These are phyloP conservation scores for Phalloptychus januarius DNA, from an alignment of 2,797 vertebrate genomes.

Conservation along the genomic window DNA sequence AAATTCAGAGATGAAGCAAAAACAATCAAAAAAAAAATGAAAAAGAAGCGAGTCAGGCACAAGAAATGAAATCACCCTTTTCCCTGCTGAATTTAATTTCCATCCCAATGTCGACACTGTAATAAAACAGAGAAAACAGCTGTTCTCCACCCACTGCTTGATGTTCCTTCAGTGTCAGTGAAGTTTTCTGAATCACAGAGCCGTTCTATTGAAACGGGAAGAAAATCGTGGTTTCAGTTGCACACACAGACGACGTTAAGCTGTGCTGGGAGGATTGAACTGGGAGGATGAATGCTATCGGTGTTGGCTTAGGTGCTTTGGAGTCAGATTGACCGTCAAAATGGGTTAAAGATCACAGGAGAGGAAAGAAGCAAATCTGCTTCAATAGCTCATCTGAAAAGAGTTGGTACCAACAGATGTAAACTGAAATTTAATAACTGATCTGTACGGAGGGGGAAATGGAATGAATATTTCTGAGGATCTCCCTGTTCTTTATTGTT, in stretches of 20 bases:
- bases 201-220: neutral
- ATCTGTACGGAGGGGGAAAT: neutral
- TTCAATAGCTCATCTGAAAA: constrained; percentile 25
- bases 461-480: neutral
- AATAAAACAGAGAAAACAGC: constrained; percentile 39
- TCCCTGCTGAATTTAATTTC: constrained; percentile 37
- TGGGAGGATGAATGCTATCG: constrained; percentile 42
- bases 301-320: constrained; percentile 38
- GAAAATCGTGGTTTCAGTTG: constrained; percentile 3
- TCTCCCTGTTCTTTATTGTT: neutral
- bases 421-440: constrained; percentile 26
- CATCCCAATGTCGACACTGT: constrained; percentile 15
- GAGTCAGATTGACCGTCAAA: constrained; percentile 38
- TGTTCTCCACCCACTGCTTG: neutral
- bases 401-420: constrained; percentile 10
- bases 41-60: neutral
- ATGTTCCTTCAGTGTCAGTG: constrained; percentile 45
- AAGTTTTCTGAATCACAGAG: constrained; percentile 47
- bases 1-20: neutral
- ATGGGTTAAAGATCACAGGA: constrained; percentile 49
- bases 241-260: constrained; percentile 5
- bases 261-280: constrained; percentile 30
- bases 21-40: neutral
- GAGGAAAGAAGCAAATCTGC: constrained; percentile 41
- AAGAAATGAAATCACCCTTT: neutral